These are phyloP conservation scores for Hyperoodon ampullatus DNA, from an alignment of 2,113 vertebrate genomes.

Conservation along the genomic window DNA sequence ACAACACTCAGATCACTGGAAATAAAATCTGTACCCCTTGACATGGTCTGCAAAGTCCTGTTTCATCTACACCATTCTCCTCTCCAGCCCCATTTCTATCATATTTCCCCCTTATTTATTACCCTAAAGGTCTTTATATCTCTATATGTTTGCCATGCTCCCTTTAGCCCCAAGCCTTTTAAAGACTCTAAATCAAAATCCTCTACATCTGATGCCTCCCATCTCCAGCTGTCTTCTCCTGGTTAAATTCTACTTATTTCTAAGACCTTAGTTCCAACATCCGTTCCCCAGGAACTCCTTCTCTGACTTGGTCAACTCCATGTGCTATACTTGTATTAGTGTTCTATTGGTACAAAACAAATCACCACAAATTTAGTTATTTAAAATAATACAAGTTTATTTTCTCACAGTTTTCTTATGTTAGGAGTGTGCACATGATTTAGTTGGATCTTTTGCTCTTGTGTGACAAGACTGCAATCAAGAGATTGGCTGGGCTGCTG, in stretches of 20 bases:
- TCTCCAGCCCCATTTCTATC: not conserved
- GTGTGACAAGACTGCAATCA: not conserved
- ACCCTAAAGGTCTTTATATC: not conserved
- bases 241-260: not conserved
- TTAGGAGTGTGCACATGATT: not conserved
- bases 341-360: not conserved
- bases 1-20: not conserved
- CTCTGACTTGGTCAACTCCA: not conserved
- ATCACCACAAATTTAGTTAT: not conserved
- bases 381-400: not conserved
- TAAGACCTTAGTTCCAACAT: not conserved
- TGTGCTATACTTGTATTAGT: not conserved
- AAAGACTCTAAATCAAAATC: not conserved
- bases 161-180: not conserved
- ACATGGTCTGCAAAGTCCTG: not conserved
- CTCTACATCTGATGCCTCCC: not conserved
- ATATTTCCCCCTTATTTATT: not conserved
- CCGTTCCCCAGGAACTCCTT: not conserved
- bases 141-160: not conserved
- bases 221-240: not conserved
- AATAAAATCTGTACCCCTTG: not conserved
- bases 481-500: not conserved
- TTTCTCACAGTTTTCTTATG: not conserved
- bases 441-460: not conserved
- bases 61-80: not conserved